Percentiles rank a stretch among this genome's conserved stretches.
Conservation (phyloP, 2,888 invertebrate species). For the Tachina grossa region DNA sequence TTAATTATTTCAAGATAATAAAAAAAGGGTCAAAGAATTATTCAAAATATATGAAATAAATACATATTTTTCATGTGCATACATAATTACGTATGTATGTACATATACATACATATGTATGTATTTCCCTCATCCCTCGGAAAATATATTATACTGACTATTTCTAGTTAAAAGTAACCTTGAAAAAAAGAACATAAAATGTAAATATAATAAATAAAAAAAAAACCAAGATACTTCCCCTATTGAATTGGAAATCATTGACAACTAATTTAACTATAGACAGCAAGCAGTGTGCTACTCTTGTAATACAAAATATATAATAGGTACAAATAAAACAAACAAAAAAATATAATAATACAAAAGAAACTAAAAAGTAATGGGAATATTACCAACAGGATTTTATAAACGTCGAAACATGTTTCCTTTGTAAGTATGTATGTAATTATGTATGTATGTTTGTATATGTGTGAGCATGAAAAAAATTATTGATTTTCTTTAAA, state of each 20-base stretch:
- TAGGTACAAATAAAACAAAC: conserved; percentile 4
- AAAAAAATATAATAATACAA: background rate
- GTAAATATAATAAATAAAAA: conserved; percentile 9
- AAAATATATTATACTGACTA: conserved; percentile 32
- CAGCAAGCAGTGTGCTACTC: background rate
- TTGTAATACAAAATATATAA: conserved; percentile 31
- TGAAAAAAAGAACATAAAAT: conserved; percentile 36
- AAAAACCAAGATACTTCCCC: conserved; percentile 9
- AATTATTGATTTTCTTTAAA: conserved; percentile 49
- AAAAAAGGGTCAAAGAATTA: background rate
- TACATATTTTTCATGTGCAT: no score
- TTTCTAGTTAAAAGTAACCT: conserved; percentile 50
- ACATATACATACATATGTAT: background rate
- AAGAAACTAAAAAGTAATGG: conserved; percentile 10
- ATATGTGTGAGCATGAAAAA: conserved; percentile 1
- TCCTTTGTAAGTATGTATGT: conserved; percentile 1
- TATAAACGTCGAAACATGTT: conserved; percentile 27
- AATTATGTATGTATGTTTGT: background rate
- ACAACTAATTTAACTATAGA: conserved; percentile 58
- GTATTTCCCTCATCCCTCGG: background rate
- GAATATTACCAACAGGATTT: conserved; percentile 31
- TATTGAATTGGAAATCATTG: conserved; percentile 55
- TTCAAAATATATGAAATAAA: background rate
- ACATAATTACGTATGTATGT: background rate
- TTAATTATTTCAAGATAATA: background rate